Percentiles rank a stretch among this genome's conserved stretches.
phyloP scores from a whole-genome alignment of 2,113 vertebrate species.

The Climacteris rufus region DNA sequence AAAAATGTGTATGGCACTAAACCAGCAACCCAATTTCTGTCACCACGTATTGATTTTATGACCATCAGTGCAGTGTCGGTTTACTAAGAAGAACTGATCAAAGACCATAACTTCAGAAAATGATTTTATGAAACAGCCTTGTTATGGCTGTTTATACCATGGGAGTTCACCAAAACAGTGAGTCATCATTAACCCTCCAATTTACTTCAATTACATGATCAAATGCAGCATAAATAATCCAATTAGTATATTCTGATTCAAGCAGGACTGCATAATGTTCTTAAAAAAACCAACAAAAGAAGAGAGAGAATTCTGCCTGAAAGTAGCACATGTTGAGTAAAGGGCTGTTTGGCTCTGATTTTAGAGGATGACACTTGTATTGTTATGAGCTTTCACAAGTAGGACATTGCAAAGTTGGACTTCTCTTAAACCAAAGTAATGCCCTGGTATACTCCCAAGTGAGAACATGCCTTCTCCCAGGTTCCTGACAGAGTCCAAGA shows the following conservation, averaged over 20 bases:
- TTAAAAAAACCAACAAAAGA: not conserved
- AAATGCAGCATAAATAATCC: slow-evolving; percentile 49
- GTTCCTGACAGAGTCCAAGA: not conserved
- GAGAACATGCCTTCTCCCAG: not conserved
- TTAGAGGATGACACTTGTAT: not conserved
- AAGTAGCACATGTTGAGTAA: not conserved
- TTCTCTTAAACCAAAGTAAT: not conserved
- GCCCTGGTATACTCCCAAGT: not conserved
- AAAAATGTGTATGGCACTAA: not conserved
- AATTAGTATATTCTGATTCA: slow-evolving; percentile 5
- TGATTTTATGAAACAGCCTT: not conserved
- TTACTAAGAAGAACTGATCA: slow-evolving; percentile 15
- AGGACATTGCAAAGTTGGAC: not conserved
- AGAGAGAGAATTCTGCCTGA: not conserved
- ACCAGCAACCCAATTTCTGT: not conserved
- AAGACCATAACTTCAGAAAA: slow-evolving; percentile 28
- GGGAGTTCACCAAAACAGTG: not conserved
- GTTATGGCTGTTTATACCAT: not conserved
- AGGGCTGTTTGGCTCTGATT: not conserved
- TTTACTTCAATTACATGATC: slow-evolving; percentile 34
- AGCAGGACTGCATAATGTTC: not conserved
- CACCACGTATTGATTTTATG: not conserved
- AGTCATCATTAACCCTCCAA: slow-evolving; percentile 6
- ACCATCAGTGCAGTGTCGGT: not conserved
- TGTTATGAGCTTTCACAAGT: not conserved